Evolutionary conservation across 1,140 invertebrate genomes (phyloP), one percentile per base, ranked within the genome.

Genomic region (Cydia fagiglandana): DNA sequence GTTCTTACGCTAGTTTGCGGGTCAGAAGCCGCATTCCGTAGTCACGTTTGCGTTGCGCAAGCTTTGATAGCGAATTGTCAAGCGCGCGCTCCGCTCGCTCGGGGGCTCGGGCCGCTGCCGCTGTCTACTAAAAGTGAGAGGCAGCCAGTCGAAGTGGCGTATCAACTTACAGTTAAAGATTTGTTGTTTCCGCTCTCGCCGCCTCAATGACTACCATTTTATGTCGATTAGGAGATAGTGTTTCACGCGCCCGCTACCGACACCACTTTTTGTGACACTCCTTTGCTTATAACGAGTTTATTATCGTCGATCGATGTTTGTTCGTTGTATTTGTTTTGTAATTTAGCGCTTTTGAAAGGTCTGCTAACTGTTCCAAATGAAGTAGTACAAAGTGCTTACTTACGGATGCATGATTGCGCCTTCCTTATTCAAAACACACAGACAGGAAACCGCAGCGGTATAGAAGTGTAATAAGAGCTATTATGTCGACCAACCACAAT

Each of bases 171-270:
- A 85, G 79, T 77, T 82, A 82, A 83, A 91, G 87, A 91, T 88
- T 90, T 88, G 84, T 88, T 88, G 85, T 91, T 90, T 91, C 91
- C 89, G 88, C 81, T 91, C 85, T 88, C 83, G 86, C 83, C 86
- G 88, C 85, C 84, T 89, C 88, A 92, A 92, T 91, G 90, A 86
- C 87, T 91, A 90, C 89, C 88, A 91, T 91, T 92, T 92, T 90
- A 88, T 91, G 85, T 90, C 87, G 88, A 92, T 91, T 88, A 85
- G 84, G 78, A 92, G 90, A 92, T 92, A 91, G 88, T 91, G 88
- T 93, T 92, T 89, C 90, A 91, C 86, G 86, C 87, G 87, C 85
- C 80, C 83, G 91, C 89, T 92, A 91, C 89, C 85, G 88, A 90
- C 89, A 84, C 86, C 84, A 88, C 77, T 91, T 92, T 91, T 91